Conservation (phyloP, 2,888 invertebrate genomes). For the Norana najaformis region DNA sequence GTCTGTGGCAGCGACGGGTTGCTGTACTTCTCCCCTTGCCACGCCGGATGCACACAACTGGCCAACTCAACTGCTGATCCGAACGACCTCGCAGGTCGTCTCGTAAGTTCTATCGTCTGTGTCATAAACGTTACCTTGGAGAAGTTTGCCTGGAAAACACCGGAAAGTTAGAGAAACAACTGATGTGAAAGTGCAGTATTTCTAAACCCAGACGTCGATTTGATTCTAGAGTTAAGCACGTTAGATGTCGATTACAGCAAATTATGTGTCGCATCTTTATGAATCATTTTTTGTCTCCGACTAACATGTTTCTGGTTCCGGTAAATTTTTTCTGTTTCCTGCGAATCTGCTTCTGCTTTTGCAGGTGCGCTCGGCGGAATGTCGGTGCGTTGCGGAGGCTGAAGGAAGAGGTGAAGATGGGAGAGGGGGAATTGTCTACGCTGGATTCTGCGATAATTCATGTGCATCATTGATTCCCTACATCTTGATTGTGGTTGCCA, state of each 20-base stretch:
- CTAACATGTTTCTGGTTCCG: too few species aligned
- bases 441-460: conserved; percentile 27
- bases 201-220: too few species aligned
- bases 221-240: too few species aligned
- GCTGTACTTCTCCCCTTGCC: conserved; percentile 75
- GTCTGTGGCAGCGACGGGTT: conserved; percentile 69
- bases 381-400: not conserved
- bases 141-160: not conserved
- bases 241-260: too few species aligned
- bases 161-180: too few species aligned
- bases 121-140: not conserved
- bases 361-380: not conserved
- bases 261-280: too few species aligned
- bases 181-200: too few species aligned
- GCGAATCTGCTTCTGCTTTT: not conserved
- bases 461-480: conserved; percentile 27
- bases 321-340: too few species aligned
- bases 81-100: not conserved
- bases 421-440: not conserved
- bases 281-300: too few species aligned
- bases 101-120: not conserved
- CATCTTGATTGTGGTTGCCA: not conserved
- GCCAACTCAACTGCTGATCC: not conserved
- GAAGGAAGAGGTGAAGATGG: too few species aligned
- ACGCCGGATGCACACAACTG: conserved; percentile 70